A percentile compares a stretch with the other conserved stretches of the same genome.
Conservation (phyloP, 2,888 invertebrate species). For the Drosophila nr. perissopoda region DNA sequence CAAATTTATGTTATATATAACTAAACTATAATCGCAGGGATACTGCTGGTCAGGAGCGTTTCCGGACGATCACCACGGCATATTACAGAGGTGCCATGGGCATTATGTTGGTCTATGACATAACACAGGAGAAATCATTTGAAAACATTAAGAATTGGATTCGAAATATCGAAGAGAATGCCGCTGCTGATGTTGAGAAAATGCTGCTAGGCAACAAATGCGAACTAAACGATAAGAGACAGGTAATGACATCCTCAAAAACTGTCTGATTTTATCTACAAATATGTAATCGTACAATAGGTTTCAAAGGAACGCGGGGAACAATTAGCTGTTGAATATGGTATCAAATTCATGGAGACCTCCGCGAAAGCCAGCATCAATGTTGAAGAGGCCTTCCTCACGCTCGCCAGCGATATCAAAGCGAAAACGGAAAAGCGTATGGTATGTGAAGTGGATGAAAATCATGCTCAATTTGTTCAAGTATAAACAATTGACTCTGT, state of each 20-base stretch:
- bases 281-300: conserved; percentile 81
- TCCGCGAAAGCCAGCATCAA: conserved; percentile 99
- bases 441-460: conserved; percentile 86
- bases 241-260: conserved; percentile 86
- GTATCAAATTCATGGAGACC: conserved; percentile 99
- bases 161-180: conserved; percentile 99
- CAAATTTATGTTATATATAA: background rate
- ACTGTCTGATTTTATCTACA: background rate
- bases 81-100: conserved; percentile 99
- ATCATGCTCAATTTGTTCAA: background rate
- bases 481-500: conserved; percentile 2
- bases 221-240: conserved; percentile 97
- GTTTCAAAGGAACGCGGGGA: conserved; percentile 98
- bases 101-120: conserved; percentile 99
- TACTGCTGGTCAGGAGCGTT: conserved; percentile 99
- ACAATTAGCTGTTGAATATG: conserved; percentile 98
- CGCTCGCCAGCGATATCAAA: conserved; percentile 98
- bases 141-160: conserved; percentile 99
- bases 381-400: conserved; percentile 99
- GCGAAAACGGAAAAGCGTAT: conserved; percentile 99
- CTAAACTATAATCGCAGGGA: conserved; percentile 88
- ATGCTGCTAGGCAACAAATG: conserved; percentile 99
- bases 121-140: conserved; percentile 99
- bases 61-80: conserved; percentile 99
- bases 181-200: conserved; percentile 99